Percentiles rank a stretch among this genome's conserved stretches.
These are phyloP conservation scores for Harpagifer antarcticus DNA, from an alignment of 2,797 vertebrate species.

Conservation along the genomic window DNA sequence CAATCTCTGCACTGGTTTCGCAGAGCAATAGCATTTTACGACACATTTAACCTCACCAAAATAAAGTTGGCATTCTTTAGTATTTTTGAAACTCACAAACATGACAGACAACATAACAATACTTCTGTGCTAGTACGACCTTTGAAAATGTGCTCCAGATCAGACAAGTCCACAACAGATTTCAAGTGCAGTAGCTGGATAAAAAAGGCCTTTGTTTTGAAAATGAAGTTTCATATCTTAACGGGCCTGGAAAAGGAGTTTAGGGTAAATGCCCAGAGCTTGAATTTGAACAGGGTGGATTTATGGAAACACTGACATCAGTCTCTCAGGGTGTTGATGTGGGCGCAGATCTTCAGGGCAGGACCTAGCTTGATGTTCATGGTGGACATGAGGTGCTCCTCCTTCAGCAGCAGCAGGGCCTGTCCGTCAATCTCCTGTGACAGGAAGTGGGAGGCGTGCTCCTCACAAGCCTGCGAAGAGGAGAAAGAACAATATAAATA, in stretches of 20 bases:
- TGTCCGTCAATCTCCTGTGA: constrained; percentile 99
- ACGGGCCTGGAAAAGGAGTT: constrained; percentile 13
- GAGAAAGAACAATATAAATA: not conserved
- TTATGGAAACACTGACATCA: constrained; percentile 68
- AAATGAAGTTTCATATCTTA: not conserved
- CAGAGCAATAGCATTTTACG: not conserved
- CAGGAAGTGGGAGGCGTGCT: constrained; percentile 94
- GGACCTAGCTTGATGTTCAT: constrained; percentile 99
- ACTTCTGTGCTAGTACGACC: constrained; percentile 1
- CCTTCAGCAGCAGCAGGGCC: constrained; percentile 95
- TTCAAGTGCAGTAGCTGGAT: constrained; percentile 20
- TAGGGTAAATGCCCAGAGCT: constrained; percentile 11
- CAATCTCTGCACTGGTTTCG: not conserved
- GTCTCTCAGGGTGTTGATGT: constrained; percentile 95
- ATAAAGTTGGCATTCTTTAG: not conserved
- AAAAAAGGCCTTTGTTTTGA: not conserved
- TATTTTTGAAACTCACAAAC: not conserved
- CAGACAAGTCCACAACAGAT: not conserved
- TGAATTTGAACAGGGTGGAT: not conserved
- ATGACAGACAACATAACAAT: not conserved
- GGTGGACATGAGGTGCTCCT: constrained; percentile 99
- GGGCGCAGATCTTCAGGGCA: constrained; percentile 97
- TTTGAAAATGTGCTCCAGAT: not conserved
- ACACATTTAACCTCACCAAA: not conserved
- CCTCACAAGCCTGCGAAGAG: constrained; percentile 90